Evolutionary conservation across 2,797 vertebrate genomes (phyloP), one percentile per base, ranked within the genome.

Genomic region (Simalia tracyae): DNA sequence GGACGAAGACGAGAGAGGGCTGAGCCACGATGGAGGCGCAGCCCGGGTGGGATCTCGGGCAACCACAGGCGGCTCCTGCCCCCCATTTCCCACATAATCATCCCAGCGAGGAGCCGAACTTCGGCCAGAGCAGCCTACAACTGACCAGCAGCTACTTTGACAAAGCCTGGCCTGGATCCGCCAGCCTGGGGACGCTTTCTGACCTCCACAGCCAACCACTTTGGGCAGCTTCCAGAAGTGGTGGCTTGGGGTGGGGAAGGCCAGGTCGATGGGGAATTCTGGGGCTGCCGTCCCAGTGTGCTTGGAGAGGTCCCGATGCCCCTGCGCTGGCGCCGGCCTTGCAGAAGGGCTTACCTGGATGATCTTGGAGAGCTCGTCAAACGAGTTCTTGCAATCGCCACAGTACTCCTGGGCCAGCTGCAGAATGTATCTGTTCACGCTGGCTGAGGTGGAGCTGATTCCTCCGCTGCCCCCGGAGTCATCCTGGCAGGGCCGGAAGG

Each of bases 361-460:
- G 93, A 99, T 99, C 97, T 99, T 99, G 90, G 99, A 99, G 63
- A 99, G 99, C 50, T 99, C 99, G 57, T 99, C 99, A 0, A 99
- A 99, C 54, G 99, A 99, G 31, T 98, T 99, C 97, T 99, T 99
- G 97, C 99, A 99, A 95, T 99, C 99, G 28, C 99, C 99, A 1
- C 99, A 99, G 94, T 99, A 99, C 91, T 99, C 99, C 96, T 99
- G 99, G 6, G 99, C 99, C 95, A 99, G 95, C 96, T 99, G 99
- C 89, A 99, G 98, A 95, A 99, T 99, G 95, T 99, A 99, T 63
- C 99, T 97, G 94, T 99, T 99, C 90, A 99, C 99, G 14, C 99
- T 99, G 90, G 99, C 99, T 4, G 99, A 99, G 59, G 99, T 98
- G 50, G 98, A 98, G 54, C 98, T 98, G 86, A 99, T 98, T n/a